Percentiles rank a stretch among this genome's conserved stretches.
Evolutionary conservation across 2,113 vertebrate genomes (phyloP).

Genomic region (Gymnogyps californianus): DNA sequence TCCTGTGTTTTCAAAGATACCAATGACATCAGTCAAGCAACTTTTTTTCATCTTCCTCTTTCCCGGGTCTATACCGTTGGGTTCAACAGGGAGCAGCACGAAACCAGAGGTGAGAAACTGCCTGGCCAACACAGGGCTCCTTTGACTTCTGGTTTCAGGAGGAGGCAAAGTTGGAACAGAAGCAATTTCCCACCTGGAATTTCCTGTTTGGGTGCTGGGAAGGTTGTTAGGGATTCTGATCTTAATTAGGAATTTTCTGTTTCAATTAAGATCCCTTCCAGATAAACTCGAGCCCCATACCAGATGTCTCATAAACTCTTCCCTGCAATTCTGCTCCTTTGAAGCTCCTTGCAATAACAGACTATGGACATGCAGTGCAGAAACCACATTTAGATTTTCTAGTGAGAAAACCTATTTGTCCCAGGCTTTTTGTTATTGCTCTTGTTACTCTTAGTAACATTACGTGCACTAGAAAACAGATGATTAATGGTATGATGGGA

Average conservation of each 20-base stretch:
- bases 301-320: background rate
- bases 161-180: background rate
- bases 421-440: background rate
- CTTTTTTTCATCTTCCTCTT: background rate
- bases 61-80: fast-evolving
- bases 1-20: background rate
- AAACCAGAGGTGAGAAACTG: background rate
- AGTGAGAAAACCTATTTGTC: background rate
- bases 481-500: background rate
- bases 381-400: background rate
- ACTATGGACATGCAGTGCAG: background rate
- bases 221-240: background rate
- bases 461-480: background rate
- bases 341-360: background rate
- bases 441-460: background rate
- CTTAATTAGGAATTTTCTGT: background rate
- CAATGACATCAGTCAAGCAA: background rate
- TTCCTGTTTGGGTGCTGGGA: slow-evolving; percentile 4
- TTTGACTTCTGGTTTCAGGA: background rate
- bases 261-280: slow-evolving; percentile 23
- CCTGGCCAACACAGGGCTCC: background rate
- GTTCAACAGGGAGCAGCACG: background rate
- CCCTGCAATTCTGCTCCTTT: background rate
- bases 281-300: background rate
- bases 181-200: slow-evolving; percentile 8